Base-by-base conservation (phyloP, 2,113 vertebrate species). In the Cyanoderma ruficeps region DNA sequence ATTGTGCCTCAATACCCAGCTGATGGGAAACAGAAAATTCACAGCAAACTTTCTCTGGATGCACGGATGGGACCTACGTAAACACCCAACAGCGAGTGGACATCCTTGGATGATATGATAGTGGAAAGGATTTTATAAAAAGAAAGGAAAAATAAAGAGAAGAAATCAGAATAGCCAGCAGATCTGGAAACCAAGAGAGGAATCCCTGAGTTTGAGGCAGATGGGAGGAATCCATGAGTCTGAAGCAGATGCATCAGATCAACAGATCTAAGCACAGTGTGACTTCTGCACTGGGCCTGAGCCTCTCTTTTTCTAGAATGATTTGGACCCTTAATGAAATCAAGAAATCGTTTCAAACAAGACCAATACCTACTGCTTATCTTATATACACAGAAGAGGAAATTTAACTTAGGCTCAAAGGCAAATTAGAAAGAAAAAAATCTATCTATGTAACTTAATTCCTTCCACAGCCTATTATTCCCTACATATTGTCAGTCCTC, bases 371-470 rank as follows among this genome's bases (percentile, higher is more conserved):
- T 82, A 47, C 41, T 87, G 68, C 76, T 96, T 92, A 89, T 95
- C 83, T 89, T 87, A 78, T 13, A 68, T 6, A 39, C 19, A 53
- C 72, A 89, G 77, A 89, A 81, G 74, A 89, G n/a, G 70, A 93
- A 92, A 92, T 95, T 81, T 75, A 80, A 60, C 71, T 89, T 68
- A 16, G 33, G 10, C 46, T 90, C 41, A 93, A 86, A 94, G 53
- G 41, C 41, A 94, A 90, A 90, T 94, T 68, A 84, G 25, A 87
- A 74, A 83, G 37, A 74, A 71, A 70, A 74, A 83, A 25, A 67
- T 59, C 42, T 80, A 86, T 20, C 55, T 83, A 60, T 57, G 61
- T 53, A 93, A 95, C 79, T 39, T 92, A 72, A 89, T 61, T 91
- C 41, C 25, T 81, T 82, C 68, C 69, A 76, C 37, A 84, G 49